Evolutionary conservation across 2,113 vertebrate species (phyloP).

Genomic region (Chaenogobius annularis): DNA sequence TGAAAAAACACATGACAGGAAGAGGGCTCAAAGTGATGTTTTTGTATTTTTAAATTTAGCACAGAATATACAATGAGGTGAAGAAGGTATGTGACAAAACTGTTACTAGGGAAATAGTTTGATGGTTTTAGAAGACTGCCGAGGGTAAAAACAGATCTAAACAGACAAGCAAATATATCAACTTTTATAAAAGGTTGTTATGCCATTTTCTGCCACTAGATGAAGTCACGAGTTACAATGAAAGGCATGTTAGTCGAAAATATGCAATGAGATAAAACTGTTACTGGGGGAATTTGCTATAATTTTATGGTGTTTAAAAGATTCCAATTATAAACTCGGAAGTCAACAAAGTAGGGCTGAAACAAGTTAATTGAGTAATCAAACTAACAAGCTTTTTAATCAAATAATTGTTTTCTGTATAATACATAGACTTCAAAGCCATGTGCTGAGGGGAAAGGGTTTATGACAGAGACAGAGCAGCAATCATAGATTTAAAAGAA

Average conservation of each 20-base stretch:
- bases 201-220: not conserved
- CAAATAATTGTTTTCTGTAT: too few species aligned
- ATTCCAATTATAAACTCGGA: too few species aligned
- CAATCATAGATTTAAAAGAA: not conserved
- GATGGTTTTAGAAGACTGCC: not conserved
- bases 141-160: not conserved
- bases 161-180: not conserved
- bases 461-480: too few species aligned
- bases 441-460: too few species aligned
- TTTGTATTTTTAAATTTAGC: constrained; percentile 6
- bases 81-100: not conserved
- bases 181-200: not conserved
- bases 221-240: not conserved
- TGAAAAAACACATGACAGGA: constrained; percentile 61
- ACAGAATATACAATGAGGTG: not conserved
- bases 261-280: not conserved
- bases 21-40: constrained; percentile 17
- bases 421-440: too few species aligned
- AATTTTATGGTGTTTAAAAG: too few species aligned
- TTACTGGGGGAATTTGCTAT: not conserved
- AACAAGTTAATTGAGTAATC: too few species aligned
- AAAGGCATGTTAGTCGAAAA: not conserved
- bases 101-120: not conserved
- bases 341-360: too few species aligned
- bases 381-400: too few species aligned